A percentile compares a stretch with the other conserved stretches of the same genome.
Conservation (phyloP, 2,113 vertebrate species). For the Piprites chloris region DNA sequence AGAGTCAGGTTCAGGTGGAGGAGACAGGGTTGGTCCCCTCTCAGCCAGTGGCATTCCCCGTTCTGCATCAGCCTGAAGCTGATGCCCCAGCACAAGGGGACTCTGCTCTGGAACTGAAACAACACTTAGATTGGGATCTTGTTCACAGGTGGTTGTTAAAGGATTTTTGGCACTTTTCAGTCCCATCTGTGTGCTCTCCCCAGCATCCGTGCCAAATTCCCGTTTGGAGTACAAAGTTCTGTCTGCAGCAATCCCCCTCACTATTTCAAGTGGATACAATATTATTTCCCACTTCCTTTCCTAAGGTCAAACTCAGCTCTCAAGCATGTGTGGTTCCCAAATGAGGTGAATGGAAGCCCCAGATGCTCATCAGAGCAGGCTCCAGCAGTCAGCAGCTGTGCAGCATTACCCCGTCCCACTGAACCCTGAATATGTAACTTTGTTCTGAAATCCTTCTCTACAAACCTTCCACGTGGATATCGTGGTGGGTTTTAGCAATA, state of each 20-base stretch:
- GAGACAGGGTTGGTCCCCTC: background rate
- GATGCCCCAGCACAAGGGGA: background rate
- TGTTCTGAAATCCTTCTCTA: background rate
- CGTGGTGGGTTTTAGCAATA: background rate
- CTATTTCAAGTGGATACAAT: background rate
- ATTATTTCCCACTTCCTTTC: constrained; percentile 41
- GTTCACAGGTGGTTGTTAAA: constrained; percentile 24
- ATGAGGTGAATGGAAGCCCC: background rate
- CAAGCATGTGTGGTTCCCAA: background rate
- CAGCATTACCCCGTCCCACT: background rate
- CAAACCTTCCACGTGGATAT: background rate
- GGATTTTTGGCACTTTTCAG: constrained; percentile 1
- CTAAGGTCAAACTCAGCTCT: background rate
- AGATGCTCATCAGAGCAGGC: background rate
- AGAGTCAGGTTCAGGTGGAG: background rate
- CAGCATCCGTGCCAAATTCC: background rate
- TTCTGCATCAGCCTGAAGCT: background rate
- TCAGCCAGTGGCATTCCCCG: background rate
- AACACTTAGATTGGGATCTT: background rate
- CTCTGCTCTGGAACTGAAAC: background rate
- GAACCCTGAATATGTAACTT: background rate
- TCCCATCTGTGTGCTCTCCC: background rate
- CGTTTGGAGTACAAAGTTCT: background rate
- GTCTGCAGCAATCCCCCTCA: background rate
- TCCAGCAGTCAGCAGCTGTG: constrained; percentile 10